Base-by-base conservation (phyloP, 2,888 invertebrate species). In the Stratiomys singularior region DNA sequence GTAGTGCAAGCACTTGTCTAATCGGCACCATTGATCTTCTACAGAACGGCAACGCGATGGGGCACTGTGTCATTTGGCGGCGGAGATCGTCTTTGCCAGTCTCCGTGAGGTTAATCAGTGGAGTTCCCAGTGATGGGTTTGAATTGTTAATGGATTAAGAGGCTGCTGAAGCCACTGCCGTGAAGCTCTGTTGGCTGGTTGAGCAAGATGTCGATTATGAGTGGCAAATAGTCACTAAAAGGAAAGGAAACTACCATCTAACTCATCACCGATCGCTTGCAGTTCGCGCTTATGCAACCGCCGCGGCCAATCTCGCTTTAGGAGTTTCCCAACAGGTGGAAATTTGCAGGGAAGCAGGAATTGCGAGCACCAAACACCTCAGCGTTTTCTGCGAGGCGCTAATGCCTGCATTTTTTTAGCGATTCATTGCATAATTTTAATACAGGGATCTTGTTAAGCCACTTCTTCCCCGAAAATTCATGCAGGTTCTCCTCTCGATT, bases 1-100 rank as follows among this genome's bases (percentile, higher is more conserved):
- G 25, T 25, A 37, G 74, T 30, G 74, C 58, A 56, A 47, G 47
- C 69, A 47, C 15, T 47, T 46, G 69, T 11, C 15, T 69, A 58
- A 74, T 74, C 74, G 60, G 21, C 60, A 74, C 60, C 23, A 46
- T 23, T 69, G 46, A 69, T 69, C 69, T 69, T 69, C 47, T 69
- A 15, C 18, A 11, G n/a, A 5, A n/a, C 30, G 1, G 13, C 47
- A 46, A 27, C 3, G 46, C 2, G 60, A 47, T 27, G 67, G 67
- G 44, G 69, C 69, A 69, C 69, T 47, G 69, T 69, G 46, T 69
- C 69, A 47, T 3, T 46, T 15, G 28, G 46, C 47, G 21, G n/a
- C 23, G 25, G 44, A 28, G 25, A 47, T 60, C 9, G 47, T 25
- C 30, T n/a, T 46, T 15, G 46, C n/a, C n/a, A 13, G 11, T 15